Conservation (phyloP, 2,797 vertebrate species). For the Falco berigora region DNA sequence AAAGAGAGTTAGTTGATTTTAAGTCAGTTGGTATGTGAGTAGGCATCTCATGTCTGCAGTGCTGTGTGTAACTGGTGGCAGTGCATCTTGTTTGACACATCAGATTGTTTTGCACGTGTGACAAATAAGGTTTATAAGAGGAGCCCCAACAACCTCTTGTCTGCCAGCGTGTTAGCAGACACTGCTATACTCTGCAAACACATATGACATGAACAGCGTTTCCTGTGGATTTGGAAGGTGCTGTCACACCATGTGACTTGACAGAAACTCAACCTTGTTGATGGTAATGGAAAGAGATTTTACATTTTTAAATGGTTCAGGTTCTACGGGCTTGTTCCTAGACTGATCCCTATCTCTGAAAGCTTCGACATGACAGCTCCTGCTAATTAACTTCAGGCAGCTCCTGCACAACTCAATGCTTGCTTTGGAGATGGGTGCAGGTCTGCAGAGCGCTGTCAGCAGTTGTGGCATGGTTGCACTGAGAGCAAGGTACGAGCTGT, state of each 20-base stretch:
- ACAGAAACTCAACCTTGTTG: background rate
- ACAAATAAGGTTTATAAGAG: background rate
- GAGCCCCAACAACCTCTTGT: background rate
- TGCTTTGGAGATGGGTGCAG: accelerated
- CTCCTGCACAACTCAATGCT: background rate
- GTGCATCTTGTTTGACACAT: background rate
- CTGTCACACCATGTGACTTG: background rate
- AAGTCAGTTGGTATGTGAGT: background rate
- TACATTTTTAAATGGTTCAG: background rate
- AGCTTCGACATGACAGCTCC: background rate
- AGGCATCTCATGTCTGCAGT: background rate
- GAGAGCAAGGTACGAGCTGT: background rate
- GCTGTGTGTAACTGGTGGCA: background rate
- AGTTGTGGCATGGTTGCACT: background rate
- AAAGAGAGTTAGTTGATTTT: background rate
- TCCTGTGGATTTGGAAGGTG: background rate
- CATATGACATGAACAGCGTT: background rate
- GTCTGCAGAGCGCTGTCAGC: background rate
- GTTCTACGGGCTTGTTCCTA: background rate
- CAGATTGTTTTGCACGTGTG: background rate
- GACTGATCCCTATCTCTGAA: background rate
- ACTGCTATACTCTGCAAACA: background rate
- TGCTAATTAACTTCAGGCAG: slow-evolving; percentile 18
- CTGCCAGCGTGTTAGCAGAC: background rate
- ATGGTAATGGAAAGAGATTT: slow-evolving; percentile 34